A percentile compares a stretch with the other conserved stretches of the same genome.
Conservation (phyloP, 1,140 invertebrate genomes). For the Mya arenaria region DNA sequence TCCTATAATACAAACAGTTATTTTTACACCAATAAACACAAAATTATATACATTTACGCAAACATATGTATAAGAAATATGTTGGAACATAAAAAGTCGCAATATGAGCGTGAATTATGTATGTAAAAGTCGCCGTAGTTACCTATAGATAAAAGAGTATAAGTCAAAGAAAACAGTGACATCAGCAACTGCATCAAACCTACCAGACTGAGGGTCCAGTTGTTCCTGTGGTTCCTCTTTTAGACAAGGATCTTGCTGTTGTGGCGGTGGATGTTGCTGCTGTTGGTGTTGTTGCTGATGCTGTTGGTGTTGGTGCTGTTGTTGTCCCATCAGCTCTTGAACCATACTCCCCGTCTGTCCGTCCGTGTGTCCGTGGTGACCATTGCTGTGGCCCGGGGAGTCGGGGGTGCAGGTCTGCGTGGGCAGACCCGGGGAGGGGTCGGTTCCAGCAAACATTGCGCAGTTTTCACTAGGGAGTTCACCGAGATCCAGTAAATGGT, state of each 20-base stretch:
- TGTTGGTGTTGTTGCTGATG: conserved; percentile 21
- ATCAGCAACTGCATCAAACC: neutral
- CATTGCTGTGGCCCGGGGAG: conserved; percentile 90
- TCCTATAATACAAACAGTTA: too few species aligned
- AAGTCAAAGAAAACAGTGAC: neutral
- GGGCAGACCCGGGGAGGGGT: conserved; percentile 63
- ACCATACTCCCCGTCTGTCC: conserved; percentile 42
- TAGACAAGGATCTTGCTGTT: conserved; percentile 32
- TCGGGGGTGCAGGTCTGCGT: conserved; percentile 69
- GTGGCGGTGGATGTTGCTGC: neutral
- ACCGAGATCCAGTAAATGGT: conserved; percentile 70
- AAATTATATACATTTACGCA: too few species aligned
- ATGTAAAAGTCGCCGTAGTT: too few species aligned
- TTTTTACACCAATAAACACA: too few species aligned
- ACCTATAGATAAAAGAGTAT: too few species aligned
- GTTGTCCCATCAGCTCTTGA: conserved; percentile 34
- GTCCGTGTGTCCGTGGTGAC: conserved; percentile 92
- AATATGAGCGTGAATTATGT: too few species aligned
- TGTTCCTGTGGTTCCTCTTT: conserved; percentile 38
- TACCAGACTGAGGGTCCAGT: conserved; percentile 41
- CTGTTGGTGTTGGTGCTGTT: conserved; percentile 32
- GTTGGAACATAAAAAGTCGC: too few species aligned
- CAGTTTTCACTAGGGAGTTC: conserved; percentile 70
- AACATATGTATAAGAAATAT: too few species aligned
- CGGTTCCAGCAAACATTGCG: conserved; percentile 71